Percentiles rank a stretch among this genome's conserved stretches.
Evolutionary conservation across 2,113 vertebrate species (phyloP).

Genomic region (Forbesichthys papilliferus): DNA sequence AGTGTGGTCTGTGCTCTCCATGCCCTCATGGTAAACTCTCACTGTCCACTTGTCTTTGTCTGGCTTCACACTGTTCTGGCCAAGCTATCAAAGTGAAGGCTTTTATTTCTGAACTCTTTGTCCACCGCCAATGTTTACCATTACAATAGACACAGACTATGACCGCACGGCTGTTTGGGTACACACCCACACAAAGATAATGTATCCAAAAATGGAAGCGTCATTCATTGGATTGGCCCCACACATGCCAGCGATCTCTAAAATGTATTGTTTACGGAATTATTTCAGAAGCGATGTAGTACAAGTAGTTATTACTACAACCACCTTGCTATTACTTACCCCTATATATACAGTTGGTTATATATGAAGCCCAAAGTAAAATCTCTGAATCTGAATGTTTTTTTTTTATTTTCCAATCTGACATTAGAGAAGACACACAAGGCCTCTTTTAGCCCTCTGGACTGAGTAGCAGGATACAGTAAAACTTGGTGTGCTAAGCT

Average conservation of each 20-base stretch:
- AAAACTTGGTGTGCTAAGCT: constrained; percentile 62
- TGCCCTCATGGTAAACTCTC: constrained; percentile 37
- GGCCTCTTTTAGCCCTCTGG: constrained; percentile 56
- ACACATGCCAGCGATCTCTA: too few species aligned
- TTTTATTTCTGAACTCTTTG: constrained; percentile 22
- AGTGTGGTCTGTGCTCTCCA: constrained; percentile 30
- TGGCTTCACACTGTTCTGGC: constrained; percentile 14
- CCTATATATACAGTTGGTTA: constrained; percentile 16
- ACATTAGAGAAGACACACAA: constrained; percentile 47
- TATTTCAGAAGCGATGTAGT: not conserved
- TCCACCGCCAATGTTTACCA: not conserved
- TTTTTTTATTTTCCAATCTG: constrained; percentile 57
- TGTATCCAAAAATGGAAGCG: too few species aligned
- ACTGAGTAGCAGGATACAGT: constrained; percentile 51
- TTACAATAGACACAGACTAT: not conserved
- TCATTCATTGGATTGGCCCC: too few species aligned
- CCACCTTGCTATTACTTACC: not conserved
- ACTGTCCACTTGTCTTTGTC: constrained; percentile 26
- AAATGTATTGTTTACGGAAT: too few species aligned
- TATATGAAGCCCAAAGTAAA: constrained; percentile 39
- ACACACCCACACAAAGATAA: too few species aligned
- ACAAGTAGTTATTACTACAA: not conserved
- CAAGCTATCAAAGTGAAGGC: constrained; percentile 22
- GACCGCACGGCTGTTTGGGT: not conserved
- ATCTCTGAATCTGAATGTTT: constrained; percentile 38